Percentiles rank a stretch among this genome's conserved stretches.
phyloP scores from a whole-genome alignment of 2,113 vertebrate genomes.

The Chunga burmeisteri region DNA sequence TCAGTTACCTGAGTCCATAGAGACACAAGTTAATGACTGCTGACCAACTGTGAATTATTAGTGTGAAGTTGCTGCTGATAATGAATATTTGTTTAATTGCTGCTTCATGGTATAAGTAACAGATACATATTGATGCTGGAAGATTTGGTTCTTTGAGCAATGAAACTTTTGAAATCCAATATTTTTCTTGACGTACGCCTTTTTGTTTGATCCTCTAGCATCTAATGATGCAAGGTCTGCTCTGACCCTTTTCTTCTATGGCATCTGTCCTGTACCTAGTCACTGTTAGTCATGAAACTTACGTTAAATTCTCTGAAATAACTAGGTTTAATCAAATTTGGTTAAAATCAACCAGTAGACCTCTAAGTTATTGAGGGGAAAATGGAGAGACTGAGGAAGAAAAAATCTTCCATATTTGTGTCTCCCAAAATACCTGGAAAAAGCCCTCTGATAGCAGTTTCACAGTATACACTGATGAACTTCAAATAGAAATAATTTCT shows the following conservation, averaged over 20 bases:
- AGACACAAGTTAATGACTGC: neutral
- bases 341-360: neutral
- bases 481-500: neutral
- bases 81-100: neutral
- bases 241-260: neutral
- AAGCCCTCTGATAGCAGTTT: neutral
- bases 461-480: neutral
- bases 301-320: neutral
- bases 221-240: neutral
- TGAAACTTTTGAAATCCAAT: neutral
- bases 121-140: neutral
- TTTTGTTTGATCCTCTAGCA: neutral
- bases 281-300: neutral
- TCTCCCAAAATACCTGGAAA: neutral
- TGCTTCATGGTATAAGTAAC: neutral
- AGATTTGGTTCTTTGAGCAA: neutral
- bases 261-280: neutral
- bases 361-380: neutral
- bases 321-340: neutral
- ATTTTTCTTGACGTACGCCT: neutral
- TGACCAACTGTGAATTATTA: neutral
- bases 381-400: neutral
- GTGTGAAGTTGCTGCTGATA: neutral
- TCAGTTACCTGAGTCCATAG: neutral
- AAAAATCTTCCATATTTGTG: neutral